Base-by-base conservation (phyloP, 2,888 invertebrate species). In the Sericinus montela region DNA sequence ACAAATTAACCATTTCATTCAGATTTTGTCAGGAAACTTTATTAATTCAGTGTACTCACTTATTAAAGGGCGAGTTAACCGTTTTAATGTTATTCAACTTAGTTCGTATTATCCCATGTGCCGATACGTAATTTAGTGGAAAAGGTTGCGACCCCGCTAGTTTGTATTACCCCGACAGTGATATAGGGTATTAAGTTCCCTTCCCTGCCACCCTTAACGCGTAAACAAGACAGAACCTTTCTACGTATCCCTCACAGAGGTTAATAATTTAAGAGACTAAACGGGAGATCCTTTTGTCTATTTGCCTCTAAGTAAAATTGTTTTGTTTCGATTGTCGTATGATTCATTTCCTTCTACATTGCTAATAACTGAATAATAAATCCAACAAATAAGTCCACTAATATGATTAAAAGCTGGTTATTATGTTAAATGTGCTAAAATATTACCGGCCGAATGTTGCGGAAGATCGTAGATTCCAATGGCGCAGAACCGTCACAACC, bases 131-230 rank as follows among this genome's bases (percentile, higher is more conserved):
- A 88, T 88, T 86, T 81, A 85, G 80, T 83, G 84, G 85, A 85
- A 86, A 87, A 87, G 86, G 86, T 85, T 83, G 78, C 74, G 82
- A 82, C 80, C 86, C 84, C 69, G 78, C 82, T 80, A 86, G 84
- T 86, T 87, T 83, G 84, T 82, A 81, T 83, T 80, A 78, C 79
- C 75, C 80, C 77, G 84, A 82, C 85, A 85, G 83, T 88, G 86
- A 88, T 86, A 87, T 83, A 86, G 87, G 84, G 80, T 80, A 87
- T 87, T 86, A 86, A 86, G 85, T 81, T 82, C 81, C 84, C 78
- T 79, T 74, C 78, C 75, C 79, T 72, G 72, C 80, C 81, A 82
- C 85, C 84, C 84, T 81, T 79, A 83, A 81, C 84, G 79, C 82
- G 85, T 85, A 87, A 86, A 87, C 86, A 85, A 84, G 87, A 82